Evolutionary conservation across 2,113 vertebrate species (phyloP).

Genomic region (Illadopsis cleaveri): DNA sequence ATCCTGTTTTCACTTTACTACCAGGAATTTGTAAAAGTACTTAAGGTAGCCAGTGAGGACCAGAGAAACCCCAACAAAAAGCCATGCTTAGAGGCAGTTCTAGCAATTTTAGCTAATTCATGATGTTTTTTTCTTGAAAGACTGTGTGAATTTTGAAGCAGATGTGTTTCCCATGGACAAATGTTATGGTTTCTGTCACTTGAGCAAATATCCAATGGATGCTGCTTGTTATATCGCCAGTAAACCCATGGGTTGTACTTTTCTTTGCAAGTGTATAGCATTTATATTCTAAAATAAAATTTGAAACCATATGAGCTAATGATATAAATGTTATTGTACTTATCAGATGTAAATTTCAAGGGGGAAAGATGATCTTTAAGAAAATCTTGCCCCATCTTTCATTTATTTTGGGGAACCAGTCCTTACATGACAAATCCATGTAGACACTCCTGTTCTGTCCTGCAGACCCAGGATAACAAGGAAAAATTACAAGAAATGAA

Average conservation of each 20-base stretch:
- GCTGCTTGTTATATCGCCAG: accelerated
- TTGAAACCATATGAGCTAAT: background rate
- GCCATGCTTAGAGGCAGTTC: background rate
- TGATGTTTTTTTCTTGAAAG: background rate
- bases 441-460: background rate
- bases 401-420: background rate
- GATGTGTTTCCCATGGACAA: background rate
- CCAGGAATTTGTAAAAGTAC: background rate
- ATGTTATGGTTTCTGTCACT: background rate
- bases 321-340: background rate
- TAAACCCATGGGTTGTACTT: background rate
- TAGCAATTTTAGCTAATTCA: background rate
- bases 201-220: background rate
- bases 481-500: background rate
- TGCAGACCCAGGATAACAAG: background rate
- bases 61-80: background rate
- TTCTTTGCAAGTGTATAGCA: background rate
- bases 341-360: background rate
- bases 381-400: background rate
- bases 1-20: background rate
- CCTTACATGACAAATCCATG: background rate
- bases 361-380: background rate
- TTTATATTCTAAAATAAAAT: background rate
- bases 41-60: background rate
- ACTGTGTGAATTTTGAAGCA: background rate